Evolutionary conservation across 2,113 vertebrate genomes (phyloP), one percentile per base, ranked within the genome.

Genomic region (Istiophorus platypterus): DNA sequence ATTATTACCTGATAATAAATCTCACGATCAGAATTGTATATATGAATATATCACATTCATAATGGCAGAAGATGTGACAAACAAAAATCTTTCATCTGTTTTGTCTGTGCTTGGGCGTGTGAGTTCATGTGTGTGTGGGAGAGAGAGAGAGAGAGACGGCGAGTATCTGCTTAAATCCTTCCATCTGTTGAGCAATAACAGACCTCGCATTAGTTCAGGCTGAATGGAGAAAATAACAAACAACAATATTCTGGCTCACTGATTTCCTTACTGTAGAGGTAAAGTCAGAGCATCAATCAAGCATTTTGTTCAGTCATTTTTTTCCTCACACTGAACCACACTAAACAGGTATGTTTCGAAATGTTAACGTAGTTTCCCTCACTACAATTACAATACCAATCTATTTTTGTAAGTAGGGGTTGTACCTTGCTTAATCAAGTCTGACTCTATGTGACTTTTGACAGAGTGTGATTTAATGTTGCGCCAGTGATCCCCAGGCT

Each of bases 151-250:
- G 68, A 56, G 67, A 52, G 39, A 67, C 34, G 47, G 47, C 9
- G 7, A 52, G 65, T 56, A 14, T 81, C 45, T 63, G 59, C 39
- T 61, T 63, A 66, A 81, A 84, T 86, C 84, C 67, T 37, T 72
- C 86, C 78, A 88, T 88, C 84, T 88, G 84, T 78, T 85, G 79
- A 85, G 76, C 71, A 78, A 78, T 81, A 89, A 78, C 69, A 77
- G 52, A 51, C 57, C 52, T 80, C 61, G 41, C 66, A 69, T 87
- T 79, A 80, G 51, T 73, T 76, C 57, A 77, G 67, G 72, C 67
- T 72, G 56, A 73, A 61, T 22, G 74, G 75, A 86, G 80, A 71
- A 84, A 86, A 84, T 74, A 29, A 67, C 24, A 57, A 64, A 68
- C 78, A 59, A 20, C 54, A 78, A 65, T 76, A 47, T 81, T 81